These are phyloP conservation scores for Halichoeres trimaculatus DNA, from an alignment of 2,113 vertebrate genomes.

Conservation along the genomic window DNA sequence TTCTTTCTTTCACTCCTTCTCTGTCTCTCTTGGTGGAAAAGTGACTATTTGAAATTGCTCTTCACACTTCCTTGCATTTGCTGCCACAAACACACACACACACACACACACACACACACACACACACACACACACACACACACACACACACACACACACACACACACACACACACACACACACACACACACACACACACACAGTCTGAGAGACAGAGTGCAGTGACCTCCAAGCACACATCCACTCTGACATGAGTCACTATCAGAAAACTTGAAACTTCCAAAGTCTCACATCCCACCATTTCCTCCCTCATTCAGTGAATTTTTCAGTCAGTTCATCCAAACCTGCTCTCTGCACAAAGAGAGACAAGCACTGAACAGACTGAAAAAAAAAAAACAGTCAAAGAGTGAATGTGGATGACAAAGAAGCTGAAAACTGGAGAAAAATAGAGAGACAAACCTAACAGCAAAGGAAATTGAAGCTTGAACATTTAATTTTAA, in stretches of 20 bases:
- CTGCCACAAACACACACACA: conserved; percentile 21
- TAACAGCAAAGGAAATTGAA: too few species aligned
- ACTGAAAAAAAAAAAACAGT: conserved; percentile 12
- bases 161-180: conserved; percentile 19
- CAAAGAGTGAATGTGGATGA: neutral
- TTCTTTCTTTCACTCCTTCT: conserved; percentile 27
- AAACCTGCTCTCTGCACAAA: neutral
- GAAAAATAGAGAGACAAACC: too few species aligned
- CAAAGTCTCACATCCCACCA: conserved; percentile 24
- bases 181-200: conserved; percentile 18
- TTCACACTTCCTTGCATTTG: conserved; percentile 67
- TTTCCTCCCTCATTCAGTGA: neutral
- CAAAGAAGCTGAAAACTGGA: neutral
- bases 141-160: conserved; percentile 23
- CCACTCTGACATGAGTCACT: conserved; percentile 18
- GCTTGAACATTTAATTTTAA: too few species aligned
- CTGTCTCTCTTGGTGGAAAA: conserved; percentile 47
- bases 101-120: conserved; percentile 7
- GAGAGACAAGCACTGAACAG: neutral
- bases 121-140: conserved; percentile 9
- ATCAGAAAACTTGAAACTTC: conserved; percentile 16
- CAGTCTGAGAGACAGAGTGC: conserved; percentile 4
- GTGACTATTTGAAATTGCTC: conserved; percentile 74
- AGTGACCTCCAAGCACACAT: conserved; percentile 13
- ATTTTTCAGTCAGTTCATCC: conserved; percentile 8